Conservation (phyloP, 2,113 vertebrate genomes). For the Zootoca vivipara region DNA sequence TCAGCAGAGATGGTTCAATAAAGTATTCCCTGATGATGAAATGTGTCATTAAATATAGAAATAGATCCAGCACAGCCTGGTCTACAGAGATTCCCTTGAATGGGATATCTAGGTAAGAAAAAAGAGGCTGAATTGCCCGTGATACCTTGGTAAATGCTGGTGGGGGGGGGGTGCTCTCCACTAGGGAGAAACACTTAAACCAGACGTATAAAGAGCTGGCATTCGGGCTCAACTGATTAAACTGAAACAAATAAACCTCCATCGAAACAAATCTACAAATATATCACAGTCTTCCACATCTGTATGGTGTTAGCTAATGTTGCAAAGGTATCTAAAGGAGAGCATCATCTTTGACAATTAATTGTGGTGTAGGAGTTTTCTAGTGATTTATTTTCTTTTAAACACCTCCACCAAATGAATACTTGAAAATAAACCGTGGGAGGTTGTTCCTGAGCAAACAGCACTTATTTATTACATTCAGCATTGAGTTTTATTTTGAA, state of each 20-base stretch:
- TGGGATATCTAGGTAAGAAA: constrained; percentile 66
- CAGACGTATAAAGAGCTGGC: constrained; percentile 77
- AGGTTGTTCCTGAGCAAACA: background rate
- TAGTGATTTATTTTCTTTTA: constrained; percentile 18
- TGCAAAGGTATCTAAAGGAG: constrained; percentile 55
- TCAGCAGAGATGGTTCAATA: constrained; percentile 58
- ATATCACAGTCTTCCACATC: constrained; percentile 59
- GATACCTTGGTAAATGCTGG: constrained; percentile 54
- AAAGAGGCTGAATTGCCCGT: constrained; percentile 62
- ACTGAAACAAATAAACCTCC: constrained; percentile 66
- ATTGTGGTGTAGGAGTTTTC: constrained; percentile 58
- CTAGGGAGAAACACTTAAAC: constrained; percentile 69
- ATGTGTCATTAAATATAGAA: constrained; percentile 82
- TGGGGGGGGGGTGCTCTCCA: constrained; percentile 42
- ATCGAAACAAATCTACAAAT: constrained; percentile 65
- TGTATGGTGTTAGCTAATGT: constrained; percentile 49
- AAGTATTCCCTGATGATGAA: constrained; percentile 69
- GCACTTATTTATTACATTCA: background rate
- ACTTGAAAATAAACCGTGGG: background rate
- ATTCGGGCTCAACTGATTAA: constrained; percentile 69
- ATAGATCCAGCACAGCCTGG: constrained; percentile 71
- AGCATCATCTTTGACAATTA: constrained; percentile 67
- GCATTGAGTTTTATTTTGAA: background rate
- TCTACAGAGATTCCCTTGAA: constrained; percentile 64
- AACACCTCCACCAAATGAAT: background rate